Evolutionary conservation across 2,888 invertebrate genomes (phyloP), one percentile per base, ranked within the genome.

Genomic region (Coenonympha arcania): DNA sequence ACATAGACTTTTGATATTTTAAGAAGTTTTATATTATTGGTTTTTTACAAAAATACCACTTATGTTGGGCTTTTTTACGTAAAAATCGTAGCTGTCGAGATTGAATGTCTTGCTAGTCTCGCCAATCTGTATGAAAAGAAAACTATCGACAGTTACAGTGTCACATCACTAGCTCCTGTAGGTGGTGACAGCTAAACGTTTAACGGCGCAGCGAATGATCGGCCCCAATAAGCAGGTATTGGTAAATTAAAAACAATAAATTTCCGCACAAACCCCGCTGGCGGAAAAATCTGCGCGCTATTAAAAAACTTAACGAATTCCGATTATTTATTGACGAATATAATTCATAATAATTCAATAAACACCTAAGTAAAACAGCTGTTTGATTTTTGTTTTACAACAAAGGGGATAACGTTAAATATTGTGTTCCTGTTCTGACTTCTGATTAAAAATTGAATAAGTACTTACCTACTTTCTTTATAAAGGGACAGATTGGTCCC

Each of bases 161-260:
- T 6, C 11, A 50, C 67, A 59, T 60, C 63, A 26, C 68, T 68
- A 54, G 18, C 31, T 9, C 6, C 6, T 31, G 36, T 24, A 45
- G 55, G 50, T 56, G 52, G 48, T 46, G 58, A 68, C 68, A 69
- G 68, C 72, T 69, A 71, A 75, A 71, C 75, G 73, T 76, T 79
- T 15, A 73, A 73, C 78, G 74, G 75, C 73, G 73, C 73, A 68
- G 62, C 69, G 66, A 69, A 69, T 72, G 73, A 76, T 74, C 69
- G 69, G 68, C 66, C 56, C 55, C 50, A 49, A 58, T 57, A 57
- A 58, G 55, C 69, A 66, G 69, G 66, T 70, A 63, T 61, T 58
- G 61, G 54, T 66, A 73, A 79, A 83, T 83, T 80, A 81, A 83
- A 82, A 82, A 78, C 81, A 67, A 83, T 83, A 83, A 83, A 83